Percentiles rank a stretch among this genome's conserved stretches.
Evolutionary conservation across 1,140 invertebrate genomes (phyloP).

Genomic region (Solenopsis invicta): DNA sequence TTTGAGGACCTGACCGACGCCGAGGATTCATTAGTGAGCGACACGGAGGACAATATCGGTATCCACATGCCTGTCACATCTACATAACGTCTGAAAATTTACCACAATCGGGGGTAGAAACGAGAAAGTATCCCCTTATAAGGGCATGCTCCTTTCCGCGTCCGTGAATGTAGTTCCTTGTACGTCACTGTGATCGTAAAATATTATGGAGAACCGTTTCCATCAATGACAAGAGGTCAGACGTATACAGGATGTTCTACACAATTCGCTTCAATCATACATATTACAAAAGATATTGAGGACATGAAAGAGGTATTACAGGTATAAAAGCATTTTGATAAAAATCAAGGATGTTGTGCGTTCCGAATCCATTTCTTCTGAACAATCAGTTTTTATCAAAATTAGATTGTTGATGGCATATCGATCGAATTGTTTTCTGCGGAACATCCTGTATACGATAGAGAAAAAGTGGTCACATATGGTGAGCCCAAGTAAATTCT

Average conservation of each 20-base stretch:
- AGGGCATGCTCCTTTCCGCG: not conserved
- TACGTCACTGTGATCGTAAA: conserved; percentile 31
- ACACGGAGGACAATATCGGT: conserved; percentile 84
- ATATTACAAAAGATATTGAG: not conserved
- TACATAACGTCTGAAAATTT: conserved; percentile 75
- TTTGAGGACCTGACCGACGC: conserved; percentile 85
- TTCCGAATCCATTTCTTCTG: not conserved
- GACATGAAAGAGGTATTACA: not conserved
- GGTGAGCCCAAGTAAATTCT: not conserved
- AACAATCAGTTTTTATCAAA: not conserved
- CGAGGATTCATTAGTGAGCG: conserved; percentile 85
- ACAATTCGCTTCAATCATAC: not conserved
- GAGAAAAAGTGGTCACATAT: not conserved
- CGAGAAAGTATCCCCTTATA: conserved; percentile 25
- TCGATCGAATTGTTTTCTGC: not conserved
- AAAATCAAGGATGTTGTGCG: not conserved
- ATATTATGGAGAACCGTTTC: conserved; percentile 12
- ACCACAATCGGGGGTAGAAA: conserved; percentile 82
- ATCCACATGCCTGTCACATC: conserved; percentile 80
- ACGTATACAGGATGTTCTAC: conserved; percentile 22
- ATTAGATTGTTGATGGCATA: not conserved
- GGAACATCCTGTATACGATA: not conserved
- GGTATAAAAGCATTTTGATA: not conserved
- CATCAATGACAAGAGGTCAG: conserved; percentile 15
- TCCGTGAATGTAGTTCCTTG: not conserved